These are phyloP conservation scores for Drosophila pullipes DNA, from an alignment of 2,888 invertebrate genomes.

Conservation along the genomic window DNA sequence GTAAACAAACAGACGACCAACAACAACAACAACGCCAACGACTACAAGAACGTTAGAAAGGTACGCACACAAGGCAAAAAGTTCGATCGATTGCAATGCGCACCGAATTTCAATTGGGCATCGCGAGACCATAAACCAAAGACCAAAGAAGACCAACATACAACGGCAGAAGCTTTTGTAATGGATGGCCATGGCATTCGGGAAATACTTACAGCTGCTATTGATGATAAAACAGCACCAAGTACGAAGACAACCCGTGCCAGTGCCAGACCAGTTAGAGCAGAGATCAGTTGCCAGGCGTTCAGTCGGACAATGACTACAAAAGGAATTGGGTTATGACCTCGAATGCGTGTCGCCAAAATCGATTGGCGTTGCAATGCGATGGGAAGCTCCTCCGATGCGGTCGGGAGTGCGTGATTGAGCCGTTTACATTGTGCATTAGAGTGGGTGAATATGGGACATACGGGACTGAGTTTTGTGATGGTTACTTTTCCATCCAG, in stretches of 20 bases:
- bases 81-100: constrained; percentile 79
- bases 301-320: constrained; percentile 42
- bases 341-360: constrained; percentile 81
- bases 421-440: constrained; percentile 57
- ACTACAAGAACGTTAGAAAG: constrained; percentile 67
- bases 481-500: neutral
- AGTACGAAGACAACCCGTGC: constrained; percentile 21
- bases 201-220: constrained; percentile 56
- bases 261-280: constrained; percentile 21
- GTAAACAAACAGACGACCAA: constrained; percentile 28
- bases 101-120: constrained; percentile 76
- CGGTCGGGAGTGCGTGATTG: constrained; percentile 52
- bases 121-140: constrained; percentile 30
- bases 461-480: neutral
- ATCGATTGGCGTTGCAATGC: constrained; percentile 11
- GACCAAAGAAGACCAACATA: constrained; percentile 11
- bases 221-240: constrained; percentile 51
- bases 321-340: constrained; percentile 82
- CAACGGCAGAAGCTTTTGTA: constrained; percentile 40
- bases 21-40: constrained; percentile 27
- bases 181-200: constrained; percentile 59
- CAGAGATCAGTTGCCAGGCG: constrained; percentile 17
- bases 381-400: constrained; percentile 16
- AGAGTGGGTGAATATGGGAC: constrained; percentile 16
- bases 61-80: constrained; percentile 69